Evolutionary conservation across 2,113 vertebrate species (phyloP).

Genomic region (Hyperoodon ampullatus): DNA sequence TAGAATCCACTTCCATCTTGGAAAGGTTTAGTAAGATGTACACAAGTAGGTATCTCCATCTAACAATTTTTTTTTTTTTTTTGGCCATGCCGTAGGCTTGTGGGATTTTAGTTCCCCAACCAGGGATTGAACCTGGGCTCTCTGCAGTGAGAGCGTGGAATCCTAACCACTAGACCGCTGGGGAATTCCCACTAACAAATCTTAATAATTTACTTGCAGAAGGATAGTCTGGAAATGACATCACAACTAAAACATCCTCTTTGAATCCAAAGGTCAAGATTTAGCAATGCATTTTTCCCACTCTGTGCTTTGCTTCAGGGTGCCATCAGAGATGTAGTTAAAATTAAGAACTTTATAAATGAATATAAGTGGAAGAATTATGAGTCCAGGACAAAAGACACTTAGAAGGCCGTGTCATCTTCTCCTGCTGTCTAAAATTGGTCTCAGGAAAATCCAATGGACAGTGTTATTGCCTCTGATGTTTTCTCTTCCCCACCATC

Average conservation of each 20-base stretch:
- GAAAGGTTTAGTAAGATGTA: background rate
- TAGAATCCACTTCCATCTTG: background rate
- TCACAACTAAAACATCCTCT: background rate
- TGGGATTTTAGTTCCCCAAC: background rate
- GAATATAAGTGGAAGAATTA: background rate
- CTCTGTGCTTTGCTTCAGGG: background rate
- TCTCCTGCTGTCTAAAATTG: background rate
- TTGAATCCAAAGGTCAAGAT: background rate
- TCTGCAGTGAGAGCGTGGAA: background rate
- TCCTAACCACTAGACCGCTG: background rate
- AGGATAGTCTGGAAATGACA: background rate
- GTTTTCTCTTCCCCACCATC: background rate
- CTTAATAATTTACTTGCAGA: constrained; percentile 1
- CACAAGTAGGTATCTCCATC: background rate
- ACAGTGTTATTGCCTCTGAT: background rate
- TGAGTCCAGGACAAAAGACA: background rate
- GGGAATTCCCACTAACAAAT: background rate
- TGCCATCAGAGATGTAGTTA: background rate
- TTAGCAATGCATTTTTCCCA: background rate
- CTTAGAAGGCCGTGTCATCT: background rate
- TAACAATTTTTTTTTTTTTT: background rate
- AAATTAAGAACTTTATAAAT: background rate
- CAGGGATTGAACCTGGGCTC: background rate
- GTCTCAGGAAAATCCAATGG: background rate
- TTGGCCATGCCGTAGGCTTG: background rate